Evolutionary conservation across 1,140 invertebrate species (phyloP), one percentile per base, ranked within the genome.

Genomic region (Lasioglossum albipes): DNA sequence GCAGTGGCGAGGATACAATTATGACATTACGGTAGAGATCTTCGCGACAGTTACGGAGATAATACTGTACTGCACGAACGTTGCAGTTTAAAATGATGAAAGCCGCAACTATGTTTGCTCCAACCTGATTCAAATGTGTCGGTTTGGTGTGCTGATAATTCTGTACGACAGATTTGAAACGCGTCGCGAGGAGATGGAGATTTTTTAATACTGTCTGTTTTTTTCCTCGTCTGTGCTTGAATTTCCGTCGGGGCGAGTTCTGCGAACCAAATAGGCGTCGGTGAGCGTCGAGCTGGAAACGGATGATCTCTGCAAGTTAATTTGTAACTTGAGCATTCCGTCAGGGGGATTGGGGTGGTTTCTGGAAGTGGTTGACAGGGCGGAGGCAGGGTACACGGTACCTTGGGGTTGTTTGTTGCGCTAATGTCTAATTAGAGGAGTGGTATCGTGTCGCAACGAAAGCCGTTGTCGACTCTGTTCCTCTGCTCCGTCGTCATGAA

Each of bases 351-450:
- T 82, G 82, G 81, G 79, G 84, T 70, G 85, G 82, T 87, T 87
- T 84, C 79, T 82, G 76, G 82, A 78, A 85, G 61, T 85, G 79
- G 81, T 66, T 75, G 82, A 57, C 69, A 70, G 85, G 69, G 74
- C 73, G 81, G 78, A 65, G 73, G 64, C 80, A 75, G 83, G 82
- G 79, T 81, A 82, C 81, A 85, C 77, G 88, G 81, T 89, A 89
- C 87, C 87, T 87, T 87, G 90, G 85, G 89, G 85, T 91, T 91
- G 91, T 92, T 93, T 91, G 91, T 91, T 92, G 90, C 91, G 86
- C 90, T 92, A 92, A 92, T 92, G 89, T 89, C 90, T 92, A 93
- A 93, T 93, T 92, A 93, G 92, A 89, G 87, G 87, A 91, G 87
- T 90, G 90, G 87, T 91, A 91, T 91, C 87, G 86, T 88, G 84